A percentile compares a stretch with the other conserved stretches of the same genome.
Evolutionary conservation across 2,888 invertebrate species (phyloP).

Genomic region (Creontiades dilutus): DNA sequence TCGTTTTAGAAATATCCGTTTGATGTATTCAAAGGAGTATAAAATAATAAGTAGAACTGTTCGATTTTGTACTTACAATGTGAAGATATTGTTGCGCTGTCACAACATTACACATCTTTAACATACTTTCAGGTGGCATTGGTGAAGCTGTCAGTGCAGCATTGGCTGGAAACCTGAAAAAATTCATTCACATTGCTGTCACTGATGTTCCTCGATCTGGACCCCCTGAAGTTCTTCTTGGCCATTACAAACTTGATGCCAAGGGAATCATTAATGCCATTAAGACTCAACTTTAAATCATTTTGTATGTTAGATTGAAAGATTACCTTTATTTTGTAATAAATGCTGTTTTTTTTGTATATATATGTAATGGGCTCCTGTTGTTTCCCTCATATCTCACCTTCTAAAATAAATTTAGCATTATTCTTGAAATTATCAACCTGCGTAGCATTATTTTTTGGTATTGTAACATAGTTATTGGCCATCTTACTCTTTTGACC

Average conservation of each 20-base stretch:
- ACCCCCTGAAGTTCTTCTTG: conserved; percentile 90
- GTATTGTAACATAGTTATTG: no score
- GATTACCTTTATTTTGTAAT: conserved; percentile 7
- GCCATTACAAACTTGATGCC: conserved; percentile 60
- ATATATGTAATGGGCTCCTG: neutral
- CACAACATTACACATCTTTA: neutral
- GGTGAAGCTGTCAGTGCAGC: conserved; percentile 96
- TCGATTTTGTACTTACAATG: no score
- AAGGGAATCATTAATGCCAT: conserved; percentile 48
- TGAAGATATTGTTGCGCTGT: no score
- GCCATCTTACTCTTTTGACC: no score
- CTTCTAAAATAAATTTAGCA: no score
- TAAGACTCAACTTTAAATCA: conserved; percentile 17
- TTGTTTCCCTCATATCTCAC: no score
- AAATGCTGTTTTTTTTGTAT: neutral
- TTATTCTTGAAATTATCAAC: no score
- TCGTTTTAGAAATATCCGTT: no score
- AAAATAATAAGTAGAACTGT: no score
- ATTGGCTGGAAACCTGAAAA: conserved; percentile 85
- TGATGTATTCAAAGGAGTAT: no score
- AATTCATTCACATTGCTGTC: conserved; percentile 84
- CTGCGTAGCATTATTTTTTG: no score
- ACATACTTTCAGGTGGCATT: conserved; percentile 85
- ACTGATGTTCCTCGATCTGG: conserved; percentile 94
- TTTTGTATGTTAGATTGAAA: neutral